Evolutionary conservation across 2,888 invertebrate genomes (phyloP), one percentile per base, ranked within the genome.

Genomic region (Parapristionchus giblindavisi): DNA sequence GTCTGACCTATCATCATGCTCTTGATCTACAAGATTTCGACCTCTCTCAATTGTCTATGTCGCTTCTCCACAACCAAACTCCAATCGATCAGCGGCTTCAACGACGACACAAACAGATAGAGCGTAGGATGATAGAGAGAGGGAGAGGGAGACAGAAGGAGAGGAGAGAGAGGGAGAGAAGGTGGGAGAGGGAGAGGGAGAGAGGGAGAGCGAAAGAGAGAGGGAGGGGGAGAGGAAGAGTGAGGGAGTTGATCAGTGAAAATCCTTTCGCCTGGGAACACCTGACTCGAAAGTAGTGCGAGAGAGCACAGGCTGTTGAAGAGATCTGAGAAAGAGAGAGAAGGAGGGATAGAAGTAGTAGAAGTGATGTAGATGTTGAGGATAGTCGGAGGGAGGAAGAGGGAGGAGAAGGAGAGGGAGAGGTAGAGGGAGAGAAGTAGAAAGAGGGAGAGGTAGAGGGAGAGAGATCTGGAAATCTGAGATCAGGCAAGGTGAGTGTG

Each of bases 31-130:
- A 1, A 1, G 32, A 60, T 60, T 36, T 60, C 60, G 34, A 36
- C n/a, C 34, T 34, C 43, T 43, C 29, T 6, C 43, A 40, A 29
- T 65, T 65, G 63, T 65, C 63, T 65, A n/a, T 52, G 21, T 52
- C 61, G 38, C 61, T 61, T 38, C 11, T 27, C 61, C 24, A 36
- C 24, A 36, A 40, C 17, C 38, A 40, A 36, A n/a, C 34, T 8
- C n/a, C 11, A 38, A 6, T 61, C 61, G n/a, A 32, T 61, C 24
- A 38, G 38, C 14, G 24, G 8, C 38, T 38, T 4, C 3, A 24
- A 24, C 40, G 61, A 61, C 40, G 38, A 61, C 61, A 48, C 48
- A 48, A 48, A 58, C n/a, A 58, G 17, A 58, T 24, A n/a, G 17
- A 58, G n/a, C 11, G 24, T n/a, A n/a, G n/a, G 27, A 58, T 11